These are phyloP conservation scores for Sinocyclocheilus anshuiensis DNA, from an alignment of 2,113 vertebrate species.

Conservation along the genomic window DNA sequence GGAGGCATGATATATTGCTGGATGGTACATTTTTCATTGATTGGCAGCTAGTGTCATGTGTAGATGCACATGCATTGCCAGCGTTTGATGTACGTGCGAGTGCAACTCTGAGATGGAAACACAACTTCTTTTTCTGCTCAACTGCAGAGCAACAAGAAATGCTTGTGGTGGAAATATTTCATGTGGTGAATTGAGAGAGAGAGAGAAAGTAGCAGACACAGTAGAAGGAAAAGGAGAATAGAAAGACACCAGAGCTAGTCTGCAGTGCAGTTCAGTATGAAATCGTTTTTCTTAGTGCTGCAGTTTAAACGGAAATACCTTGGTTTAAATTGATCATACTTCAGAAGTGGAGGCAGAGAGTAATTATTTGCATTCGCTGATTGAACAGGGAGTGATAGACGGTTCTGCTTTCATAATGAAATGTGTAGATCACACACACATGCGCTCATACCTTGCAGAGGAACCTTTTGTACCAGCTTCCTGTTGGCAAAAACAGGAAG, in stretches of 20 bases:
- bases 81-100: background rate
- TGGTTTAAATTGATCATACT: background rate
- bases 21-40: background rate
- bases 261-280: background rate
- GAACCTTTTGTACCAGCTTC: slow-evolving; percentile 32
- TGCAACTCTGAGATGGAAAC: slow-evolving; percentile 16
- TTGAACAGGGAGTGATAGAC: background rate
- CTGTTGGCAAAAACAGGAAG: slow-evolving; percentile 57
- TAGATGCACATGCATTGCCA: background rate
- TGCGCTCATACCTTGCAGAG: background rate
- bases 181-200: slow-evolving; percentile 12
- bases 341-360: background rate
- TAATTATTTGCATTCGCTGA: background rate
- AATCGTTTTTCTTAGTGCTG: background rate
- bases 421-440: background rate
- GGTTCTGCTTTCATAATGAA: background rate
- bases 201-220: background rate
- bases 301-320: background rate
- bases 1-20: background rate
- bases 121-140: background rate
- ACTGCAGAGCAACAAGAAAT: slow-evolving; percentile 21
- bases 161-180: slow-evolving; percentile 24
- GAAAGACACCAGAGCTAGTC: background rate
- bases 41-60: background rate
- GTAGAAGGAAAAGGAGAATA: background rate